Conservation (phyloP, 2,888 invertebrate species). For the Phragmatobia fuliginosa region DNA sequence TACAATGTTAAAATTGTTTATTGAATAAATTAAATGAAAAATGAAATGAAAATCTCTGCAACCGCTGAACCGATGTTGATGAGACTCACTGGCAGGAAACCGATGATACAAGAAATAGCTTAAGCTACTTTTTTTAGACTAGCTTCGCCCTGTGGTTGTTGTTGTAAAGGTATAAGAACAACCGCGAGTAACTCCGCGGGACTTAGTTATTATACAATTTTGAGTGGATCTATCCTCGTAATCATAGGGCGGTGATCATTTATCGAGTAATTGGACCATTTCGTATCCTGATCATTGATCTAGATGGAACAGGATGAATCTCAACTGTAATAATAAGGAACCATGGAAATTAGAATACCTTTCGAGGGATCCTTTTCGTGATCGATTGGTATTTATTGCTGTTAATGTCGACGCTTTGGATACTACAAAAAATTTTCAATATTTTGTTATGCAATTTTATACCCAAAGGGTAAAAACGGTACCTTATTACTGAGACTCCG, state of each 20-base stretch:
- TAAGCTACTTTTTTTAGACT: too few species aligned
- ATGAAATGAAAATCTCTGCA: too few species aligned
- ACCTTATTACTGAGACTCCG: too few species aligned
- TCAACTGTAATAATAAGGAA: slow-evolving; percentile 44
- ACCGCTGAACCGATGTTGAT: too few species aligned
- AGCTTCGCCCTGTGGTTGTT: too few species aligned
- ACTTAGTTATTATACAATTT: slow-evolving; percentile 40
- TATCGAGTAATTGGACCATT: slow-evolving; percentile 42
- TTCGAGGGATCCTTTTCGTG: slow-evolving; percentile 24
- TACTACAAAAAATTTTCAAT: background rate
- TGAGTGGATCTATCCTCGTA: slow-evolving; percentile 37
- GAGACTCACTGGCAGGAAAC: too few species aligned
- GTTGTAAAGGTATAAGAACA: too few species aligned
- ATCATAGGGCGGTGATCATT: slow-evolving; percentile 52
- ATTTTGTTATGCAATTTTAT: background rate
- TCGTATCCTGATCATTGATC: slow-evolving; percentile 37
- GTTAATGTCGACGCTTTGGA: slow-evolving; percentile 22
- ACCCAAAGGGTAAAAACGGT: too few species aligned
- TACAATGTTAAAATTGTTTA: too few species aligned
- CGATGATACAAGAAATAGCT: too few species aligned
- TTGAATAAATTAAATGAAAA: too few species aligned
- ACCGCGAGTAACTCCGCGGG: too few species aligned
- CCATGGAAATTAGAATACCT: slow-evolving; percentile 41
- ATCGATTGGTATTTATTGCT: slow-evolving; percentile 19
- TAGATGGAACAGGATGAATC: slow-evolving; percentile 34